Percentiles rank a stretch among this genome's conserved stretches.
Evolutionary conservation across 2,888 invertebrate species (phyloP).

Genomic region (Phortica magna): DNA sequence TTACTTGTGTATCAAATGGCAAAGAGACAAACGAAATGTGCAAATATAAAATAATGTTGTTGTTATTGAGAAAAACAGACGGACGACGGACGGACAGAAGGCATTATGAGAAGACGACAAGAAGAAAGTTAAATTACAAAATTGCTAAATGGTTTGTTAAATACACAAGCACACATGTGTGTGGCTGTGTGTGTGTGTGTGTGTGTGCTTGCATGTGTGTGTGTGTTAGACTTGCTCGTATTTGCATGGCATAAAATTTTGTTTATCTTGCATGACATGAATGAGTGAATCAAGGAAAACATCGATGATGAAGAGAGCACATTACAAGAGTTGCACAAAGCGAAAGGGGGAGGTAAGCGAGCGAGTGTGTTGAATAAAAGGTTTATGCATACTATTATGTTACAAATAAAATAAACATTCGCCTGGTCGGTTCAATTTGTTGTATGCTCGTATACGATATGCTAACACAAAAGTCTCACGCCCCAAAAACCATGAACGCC

Average conservation of each 20-base stretch:
- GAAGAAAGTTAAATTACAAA: neutral
- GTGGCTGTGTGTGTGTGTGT: neutral
- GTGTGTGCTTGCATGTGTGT: neutral
- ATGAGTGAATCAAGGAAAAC: neutral
- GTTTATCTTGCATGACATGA: slow-evolving; percentile 6
- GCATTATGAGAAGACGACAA: too few species aligned
- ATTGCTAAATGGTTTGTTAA: slow-evolving; percentile 4
- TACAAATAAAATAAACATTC: slow-evolving; percentile 5
- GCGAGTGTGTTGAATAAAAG: too few species aligned
- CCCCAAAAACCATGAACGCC: neutral
- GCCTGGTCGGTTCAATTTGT: neutral
- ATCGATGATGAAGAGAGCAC: too few species aligned
- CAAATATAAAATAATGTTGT: neutral
- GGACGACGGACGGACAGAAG: neutral
- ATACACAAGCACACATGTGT: neutral
- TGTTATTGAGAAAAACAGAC: neutral
- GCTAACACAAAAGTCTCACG: neutral
- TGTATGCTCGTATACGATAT: neutral
- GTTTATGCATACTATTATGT: neutral
- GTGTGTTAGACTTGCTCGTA: neutral
- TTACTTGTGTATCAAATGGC: neutral
- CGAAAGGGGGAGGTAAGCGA: too few species aligned
- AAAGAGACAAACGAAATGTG: neutral
- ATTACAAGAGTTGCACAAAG: too few species aligned
- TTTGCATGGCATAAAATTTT: neutral